phyloP scores from a whole-genome alignment of 2,797 vertebrate genomes.

The Acrocephalus scirpaceus region DNA sequence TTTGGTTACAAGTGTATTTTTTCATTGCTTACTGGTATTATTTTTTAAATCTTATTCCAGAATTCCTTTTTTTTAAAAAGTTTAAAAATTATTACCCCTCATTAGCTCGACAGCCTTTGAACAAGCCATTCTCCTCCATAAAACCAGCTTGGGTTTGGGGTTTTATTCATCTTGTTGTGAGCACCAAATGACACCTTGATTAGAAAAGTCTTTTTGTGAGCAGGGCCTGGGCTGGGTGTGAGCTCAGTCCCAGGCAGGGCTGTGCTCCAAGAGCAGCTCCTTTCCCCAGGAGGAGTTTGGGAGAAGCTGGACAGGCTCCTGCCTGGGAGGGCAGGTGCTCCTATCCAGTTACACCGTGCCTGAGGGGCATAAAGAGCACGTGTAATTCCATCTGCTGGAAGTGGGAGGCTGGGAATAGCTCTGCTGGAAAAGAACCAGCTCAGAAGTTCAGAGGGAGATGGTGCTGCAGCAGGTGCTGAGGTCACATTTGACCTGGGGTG shows the following conservation, averaged over 20 bases:
- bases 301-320: neutral
- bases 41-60: neutral
- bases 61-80: neutral
- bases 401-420: constrained; percentile 23
- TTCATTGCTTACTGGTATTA: neutral
- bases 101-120: neutral
- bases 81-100: neutral
- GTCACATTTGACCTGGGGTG: neutral
- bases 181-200: neutral
- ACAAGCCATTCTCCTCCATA: neutral
- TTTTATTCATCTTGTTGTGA: neutral
- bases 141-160: neutral
- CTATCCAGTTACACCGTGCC: neutral
- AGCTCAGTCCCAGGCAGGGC: neutral
- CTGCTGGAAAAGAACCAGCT: neutral
- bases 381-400: constrained; percentile 13
- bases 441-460: neutral
- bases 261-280: neutral
- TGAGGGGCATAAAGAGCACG: neutral
- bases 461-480: neutral
- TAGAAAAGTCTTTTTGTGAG: neutral
- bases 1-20: neutral
- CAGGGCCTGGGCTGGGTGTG: neutral
- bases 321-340: neutral
- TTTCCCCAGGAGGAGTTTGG: neutral